These are phyloP conservation scores for Rhabdophis nuchalis DNA, from an alignment of 2,797 vertebrate genomes.

Conservation along the genomic window DNA sequence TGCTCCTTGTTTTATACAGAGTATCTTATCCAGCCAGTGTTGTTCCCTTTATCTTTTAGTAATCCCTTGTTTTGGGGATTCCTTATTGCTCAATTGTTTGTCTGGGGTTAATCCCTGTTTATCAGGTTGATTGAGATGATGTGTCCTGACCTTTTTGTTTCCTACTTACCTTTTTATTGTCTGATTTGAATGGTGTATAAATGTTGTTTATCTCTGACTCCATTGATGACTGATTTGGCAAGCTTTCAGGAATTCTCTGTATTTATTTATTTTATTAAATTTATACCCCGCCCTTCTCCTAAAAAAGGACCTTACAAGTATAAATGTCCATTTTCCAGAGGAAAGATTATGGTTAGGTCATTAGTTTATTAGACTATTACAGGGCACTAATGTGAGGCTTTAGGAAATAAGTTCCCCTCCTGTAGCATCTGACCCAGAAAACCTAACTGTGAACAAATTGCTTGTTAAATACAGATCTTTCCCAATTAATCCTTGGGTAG, in stretches of 20 bases:
- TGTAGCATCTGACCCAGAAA: constrained; percentile 41
- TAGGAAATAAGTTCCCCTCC: constrained; percentile 52
- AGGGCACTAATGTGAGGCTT: constrained; percentile 52
- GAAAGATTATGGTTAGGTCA: constrained; percentile 64
- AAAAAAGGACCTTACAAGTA: constrained; percentile 65
- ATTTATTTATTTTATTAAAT: too few relatives aligned
- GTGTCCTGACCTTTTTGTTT: not conserved
- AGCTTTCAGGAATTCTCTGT: constrained; percentile 30
- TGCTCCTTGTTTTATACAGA: not conserved
- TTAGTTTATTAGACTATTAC: constrained; percentile 51
- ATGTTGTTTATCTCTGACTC: not conserved
- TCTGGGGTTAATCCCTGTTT: not conserved
- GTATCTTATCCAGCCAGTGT: not conserved
- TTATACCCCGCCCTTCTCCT: too few relatives aligned
- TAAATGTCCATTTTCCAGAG: constrained; percentile 57
- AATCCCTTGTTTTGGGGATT: too few relatives aligned
- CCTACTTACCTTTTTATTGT: not conserved
- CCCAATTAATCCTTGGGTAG: constrained; percentile 32
- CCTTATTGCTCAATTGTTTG: not conserved
- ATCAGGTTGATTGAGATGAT: not conserved
- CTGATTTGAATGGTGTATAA: not conserved
- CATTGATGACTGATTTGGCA: not conserved
- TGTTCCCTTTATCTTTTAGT: not conserved
- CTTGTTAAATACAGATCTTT: constrained; percentile 52
- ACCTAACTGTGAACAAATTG: constrained; percentile 55